A percentile compares a stretch with the other conserved stretches of the same genome.
Conservation (phyloP, 2,888 invertebrate genomes). For the Euproctis similis region DNA sequence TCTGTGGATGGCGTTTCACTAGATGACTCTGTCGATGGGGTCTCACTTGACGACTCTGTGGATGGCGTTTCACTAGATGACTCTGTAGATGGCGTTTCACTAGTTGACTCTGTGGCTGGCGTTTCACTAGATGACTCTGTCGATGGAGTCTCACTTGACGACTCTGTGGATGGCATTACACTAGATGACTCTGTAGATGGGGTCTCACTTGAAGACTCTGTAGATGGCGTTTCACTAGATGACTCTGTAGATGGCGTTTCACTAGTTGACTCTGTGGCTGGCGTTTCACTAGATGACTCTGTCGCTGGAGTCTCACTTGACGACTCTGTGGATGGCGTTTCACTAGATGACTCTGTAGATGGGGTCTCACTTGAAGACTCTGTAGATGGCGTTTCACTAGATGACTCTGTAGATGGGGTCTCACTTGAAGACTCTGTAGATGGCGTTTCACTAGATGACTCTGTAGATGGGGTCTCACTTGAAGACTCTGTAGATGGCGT, state of each 20-base stretch:
- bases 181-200: slow-evolving; percentile 3
- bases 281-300: background rate
- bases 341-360: background rate
- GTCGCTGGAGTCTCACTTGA: background rate
- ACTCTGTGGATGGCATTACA: background rate
- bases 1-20: background rate
- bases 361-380: background rate
- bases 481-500: background rate
- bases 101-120: slow-evolving; percentile 1
- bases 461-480: slow-evolving; percentile 2
- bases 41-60: background rate
- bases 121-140: background rate
- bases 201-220: background rate
- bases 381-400: background rate
- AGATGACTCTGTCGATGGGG: background rate
- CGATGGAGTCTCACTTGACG: slow-evolving; percentile 1
- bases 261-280: background rate
- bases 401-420: background rate
- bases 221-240: slow-evolving; percentile 1
- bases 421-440: background rate
- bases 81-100: background rate
- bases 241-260: background rate
- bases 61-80: background rate
- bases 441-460: background rate
- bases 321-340: background rate